Conservation (phyloP, 2,797 vertebrate species). For the Leuciscus waleckii region DNA sequence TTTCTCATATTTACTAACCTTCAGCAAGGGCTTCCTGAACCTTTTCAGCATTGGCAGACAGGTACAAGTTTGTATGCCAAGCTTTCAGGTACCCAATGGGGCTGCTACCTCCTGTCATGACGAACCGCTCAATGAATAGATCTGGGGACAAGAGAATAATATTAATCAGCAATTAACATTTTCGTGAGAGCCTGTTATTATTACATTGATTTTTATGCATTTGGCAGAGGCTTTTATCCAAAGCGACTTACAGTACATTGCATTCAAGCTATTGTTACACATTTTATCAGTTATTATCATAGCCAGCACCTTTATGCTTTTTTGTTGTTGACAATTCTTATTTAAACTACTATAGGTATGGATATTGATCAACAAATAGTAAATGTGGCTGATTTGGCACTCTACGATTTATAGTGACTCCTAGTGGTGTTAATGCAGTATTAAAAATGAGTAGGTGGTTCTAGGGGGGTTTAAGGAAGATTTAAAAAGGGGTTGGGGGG, state of each 20-base stretch:
- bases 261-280: not conserved
- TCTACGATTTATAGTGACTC: not conserved
- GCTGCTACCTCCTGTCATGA: constrained; percentile 96
- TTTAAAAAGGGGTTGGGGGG: too few species aligned
- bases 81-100: constrained; percentile 97
- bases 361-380: not conserved
- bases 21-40: constrained; percentile 93
- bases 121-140: constrained; percentile 96
- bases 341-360: not conserved
- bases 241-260: not conserved
- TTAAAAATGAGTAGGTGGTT: too few species aligned
- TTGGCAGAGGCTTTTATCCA: not conserved
- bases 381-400: not conserved
- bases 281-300: not conserved
- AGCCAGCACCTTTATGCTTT: too few species aligned
- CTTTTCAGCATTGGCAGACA: constrained; percentile 93
- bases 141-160: constrained; percentile 74
- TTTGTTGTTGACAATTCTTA: not conserved
- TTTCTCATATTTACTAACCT: constrained; percentile 77
- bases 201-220: not conserved
- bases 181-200: not conserved
- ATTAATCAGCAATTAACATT: constrained; percentile 16
- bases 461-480: too few species aligned
- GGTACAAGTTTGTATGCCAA: constrained; percentile 96
- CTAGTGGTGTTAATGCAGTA: not conserved